A percentile compares a stretch with the other conserved stretches of the same genome.
Conservation (phyloP, 2,888 invertebrate genomes). For the Trilocha varians region DNA sequence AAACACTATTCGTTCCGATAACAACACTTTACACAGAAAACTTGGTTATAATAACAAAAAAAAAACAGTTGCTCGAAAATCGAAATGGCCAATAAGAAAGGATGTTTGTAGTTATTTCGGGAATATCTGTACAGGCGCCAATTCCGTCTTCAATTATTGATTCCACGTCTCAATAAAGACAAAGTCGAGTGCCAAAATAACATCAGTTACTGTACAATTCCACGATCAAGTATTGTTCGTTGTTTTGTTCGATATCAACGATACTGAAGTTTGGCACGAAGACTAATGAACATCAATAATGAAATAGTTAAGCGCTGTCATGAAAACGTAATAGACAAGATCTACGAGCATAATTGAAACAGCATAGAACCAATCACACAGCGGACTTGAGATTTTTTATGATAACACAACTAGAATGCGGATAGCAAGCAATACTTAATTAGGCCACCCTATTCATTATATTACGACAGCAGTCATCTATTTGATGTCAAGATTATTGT, state of each 20-base stretch:
- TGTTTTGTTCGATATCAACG: neutral
- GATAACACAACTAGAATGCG: slow-evolving; percentile 32
- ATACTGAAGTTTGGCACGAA: neutral
- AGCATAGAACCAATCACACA: slow-evolving; percentile 11
- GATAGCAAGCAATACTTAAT: slow-evolving; percentile 23
- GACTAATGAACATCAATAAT: neutral
- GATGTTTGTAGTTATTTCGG: neutral
- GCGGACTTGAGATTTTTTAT: slow-evolving; percentile 19
- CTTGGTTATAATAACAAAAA: too few species aligned
- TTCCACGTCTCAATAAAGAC: neutral
- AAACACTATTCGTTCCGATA: too few species aligned
- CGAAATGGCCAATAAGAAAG: neutral
- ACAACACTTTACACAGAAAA: too few species aligned
- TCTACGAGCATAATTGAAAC: slow-evolving; percentile 5
- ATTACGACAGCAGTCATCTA: slow-evolving; percentile 9
- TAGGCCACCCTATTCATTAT: slow-evolving; percentile 9
- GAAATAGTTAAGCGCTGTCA: slow-evolving; percentile 3
- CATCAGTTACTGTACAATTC: neutral
- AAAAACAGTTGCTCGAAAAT: too few species aligned
- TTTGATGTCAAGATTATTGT: slow-evolving; percentile 8
- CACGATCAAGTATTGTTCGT: neutral
- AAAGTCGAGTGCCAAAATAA: neutral
- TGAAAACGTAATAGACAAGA: slow-evolving; percentile 8
- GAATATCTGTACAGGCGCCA: neutral
- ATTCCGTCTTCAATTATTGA: slow-evolving; percentile 1